Percentiles rank a stretch among this genome's conserved stretches.
Evolutionary conservation across 2,797 vertebrate species (phyloP).

Genomic region (Natrix natrix): DNA sequence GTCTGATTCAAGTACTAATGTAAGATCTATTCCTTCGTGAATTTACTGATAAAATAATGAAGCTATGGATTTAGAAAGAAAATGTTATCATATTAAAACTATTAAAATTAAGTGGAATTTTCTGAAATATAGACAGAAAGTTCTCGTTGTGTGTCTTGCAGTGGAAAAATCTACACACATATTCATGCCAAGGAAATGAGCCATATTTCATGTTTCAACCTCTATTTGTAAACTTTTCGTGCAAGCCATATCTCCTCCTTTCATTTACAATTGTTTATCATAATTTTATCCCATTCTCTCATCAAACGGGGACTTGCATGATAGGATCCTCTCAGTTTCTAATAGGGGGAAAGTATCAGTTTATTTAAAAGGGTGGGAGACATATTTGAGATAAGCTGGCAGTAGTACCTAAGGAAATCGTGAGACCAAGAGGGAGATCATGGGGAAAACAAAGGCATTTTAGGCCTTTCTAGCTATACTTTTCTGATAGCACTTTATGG

Average conservation of each 20-base stretch:
- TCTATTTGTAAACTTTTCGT: neutral
- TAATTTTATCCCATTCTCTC: neutral
- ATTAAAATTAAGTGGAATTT: neutral
- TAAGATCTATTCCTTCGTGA: neutral
- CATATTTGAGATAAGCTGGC: neutral
- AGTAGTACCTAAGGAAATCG: neutral
- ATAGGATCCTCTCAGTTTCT: neutral
- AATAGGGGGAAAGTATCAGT: neutral
- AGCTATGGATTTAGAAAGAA: neutral
- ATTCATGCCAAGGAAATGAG: neutral
- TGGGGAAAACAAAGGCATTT: neutral
- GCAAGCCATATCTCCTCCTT: neutral
- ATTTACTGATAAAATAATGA: conserved; percentile 27
- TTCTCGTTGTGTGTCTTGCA: neutral
- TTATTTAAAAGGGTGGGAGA: neutral
- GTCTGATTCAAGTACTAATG: conserved; percentile 23
- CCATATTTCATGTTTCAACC: neutral
- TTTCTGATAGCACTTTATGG: neutral
- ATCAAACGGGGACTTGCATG: neutral
- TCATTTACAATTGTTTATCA: neutral
- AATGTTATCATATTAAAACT: neutral
- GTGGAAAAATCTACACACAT: neutral
- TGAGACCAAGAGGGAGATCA: neutral
- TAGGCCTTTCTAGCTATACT: neutral
- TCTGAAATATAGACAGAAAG: neutral